Base-by-base conservation (phyloP, 2,888 invertebrate genomes). In the Glaucopsyche alexis region DNA sequence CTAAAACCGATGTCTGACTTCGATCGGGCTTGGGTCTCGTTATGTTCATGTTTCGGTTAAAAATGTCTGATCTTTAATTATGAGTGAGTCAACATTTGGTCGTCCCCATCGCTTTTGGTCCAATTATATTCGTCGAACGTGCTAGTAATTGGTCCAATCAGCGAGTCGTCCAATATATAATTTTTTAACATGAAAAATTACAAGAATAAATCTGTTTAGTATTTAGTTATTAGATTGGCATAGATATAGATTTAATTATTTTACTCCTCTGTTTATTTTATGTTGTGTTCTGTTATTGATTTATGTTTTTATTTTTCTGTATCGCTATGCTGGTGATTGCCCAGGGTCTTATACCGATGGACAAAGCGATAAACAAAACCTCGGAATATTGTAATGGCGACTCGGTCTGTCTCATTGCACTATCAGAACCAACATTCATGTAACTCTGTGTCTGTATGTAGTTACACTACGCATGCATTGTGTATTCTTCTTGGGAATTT, bases 271-370 rank as follows among this genome's bases (percentile, higher is more conserved):
- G 87, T 85, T 80, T 81, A 71, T 72, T 72, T 50, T 87, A 85
- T 85, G 84, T 74, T 78, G 78, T 87, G 83, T 85, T 80, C 84
- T 86, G 85, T 71, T 86, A 85, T 86, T 87, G 81, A 84, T 86
- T 81, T 84, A 85, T 81, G 81, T 86, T 88, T 82, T 84, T 83
- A 86, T 89, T 89, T 87, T 85, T 85, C 84, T 87, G 84, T 69
- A 69, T 85, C 84, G 85, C 85, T 85, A 85, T 84, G 85, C 88
- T 85, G 85, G 83, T 80, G 79, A 81, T 85, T 83, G 83, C 84
- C 85, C 89, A 92, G 92, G 92, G 91, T 90, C 91, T 91, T 85
- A 91, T 91, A 86, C 86, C 91, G 85, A 86, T 91, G 91, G 90
- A 91, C 83, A 89, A 90, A 90, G 91, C 91, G 85, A 92, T 91